Conservation (phyloP, 2,888 invertebrate genomes). For the Ectemnius cavifrons region DNA sequence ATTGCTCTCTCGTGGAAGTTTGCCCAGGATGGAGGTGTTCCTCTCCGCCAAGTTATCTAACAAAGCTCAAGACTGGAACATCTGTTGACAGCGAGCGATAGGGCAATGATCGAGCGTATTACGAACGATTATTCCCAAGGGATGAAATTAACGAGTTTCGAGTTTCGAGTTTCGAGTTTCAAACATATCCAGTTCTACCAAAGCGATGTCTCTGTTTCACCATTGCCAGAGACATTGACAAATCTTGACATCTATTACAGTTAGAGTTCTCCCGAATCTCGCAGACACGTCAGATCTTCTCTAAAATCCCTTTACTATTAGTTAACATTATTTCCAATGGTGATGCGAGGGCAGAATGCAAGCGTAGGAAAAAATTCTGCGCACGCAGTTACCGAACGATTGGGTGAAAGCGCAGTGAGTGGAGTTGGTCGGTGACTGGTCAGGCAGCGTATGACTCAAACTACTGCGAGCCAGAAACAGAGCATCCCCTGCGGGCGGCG, state of each 20-base stretch:
- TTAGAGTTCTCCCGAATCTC: too few species aligned
- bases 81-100: conserved; percentile 38
- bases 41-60: conserved; percentile 31
- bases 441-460: too few species aligned
- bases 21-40: conserved; percentile 7
- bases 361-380: too few species aligned
- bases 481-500: too few species aligned
- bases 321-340: too few species aligned
- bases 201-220: conserved; percentile 11
- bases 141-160: conserved; percentile 33
- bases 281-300: too few species aligned
- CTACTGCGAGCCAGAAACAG: too few species aligned
- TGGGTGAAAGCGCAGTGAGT: too few species aligned
- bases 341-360: too few species aligned
- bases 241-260: neutral
- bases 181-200: neutral
- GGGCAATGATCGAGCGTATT: conserved; percentile 12
- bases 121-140: conserved; percentile 32
- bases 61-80: conserved; percentile 25
- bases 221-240: neutral
- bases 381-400: too few species aligned
- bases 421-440: too few species aligned
- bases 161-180: conserved; percentile 20
- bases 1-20: conserved; percentile 12
- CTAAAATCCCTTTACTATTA: too few species aligned